Evolutionary conservation across 92 coral and sea anemone species (phyloP), one percentile per base, ranked within the genome.

Genomic region (Porites rus): DNA sequence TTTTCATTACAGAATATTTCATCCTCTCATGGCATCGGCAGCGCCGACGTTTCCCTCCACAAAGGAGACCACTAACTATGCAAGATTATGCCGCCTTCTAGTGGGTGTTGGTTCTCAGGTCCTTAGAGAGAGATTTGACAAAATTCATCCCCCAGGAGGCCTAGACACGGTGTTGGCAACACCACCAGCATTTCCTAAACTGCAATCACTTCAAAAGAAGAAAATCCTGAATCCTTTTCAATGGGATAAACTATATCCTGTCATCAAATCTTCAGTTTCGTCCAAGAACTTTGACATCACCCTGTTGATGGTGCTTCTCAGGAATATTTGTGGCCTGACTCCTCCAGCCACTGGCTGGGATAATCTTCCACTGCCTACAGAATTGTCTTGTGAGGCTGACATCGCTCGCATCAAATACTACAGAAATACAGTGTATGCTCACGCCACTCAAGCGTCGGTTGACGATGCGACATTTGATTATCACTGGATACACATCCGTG

Each of bases 301-400:
- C n/a, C 69, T 83, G 13, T 54, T 88, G 21, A 24, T 31, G 50
- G 10, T 68, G 56, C 92, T 88, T 12, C 69, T 88, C 22, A 65
- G 85, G 28, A 75, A 68, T 51, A 88, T 83, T 20, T 88, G 88
- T 59, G 5, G 43, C 50, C 69, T 83, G 43, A 19, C 74, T 61
- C 22, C 84, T 21, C 92, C 92, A 0, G 73, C n/a, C 20, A 50
- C 66, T 17, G 92, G 92, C 0, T 88, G 92, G 92, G 71, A 83
- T 62, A 83, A 14, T 25, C 74, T 77, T 54, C 88, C 92, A 3
- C 31, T 72, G 46, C 14, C 65, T 54, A 69, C 78, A 46, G 77
- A 82, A 24, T 18, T 18, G 38, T 68, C 52, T 43, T 51, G 13
- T 25, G 88, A 38, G 74, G 88, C 52, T 69, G 88, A 88, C 24